These are phyloP conservation scores for Himalopsyche japonica DNA, from an alignment of 2,888 invertebrate species.

Conservation along the genomic window DNA sequence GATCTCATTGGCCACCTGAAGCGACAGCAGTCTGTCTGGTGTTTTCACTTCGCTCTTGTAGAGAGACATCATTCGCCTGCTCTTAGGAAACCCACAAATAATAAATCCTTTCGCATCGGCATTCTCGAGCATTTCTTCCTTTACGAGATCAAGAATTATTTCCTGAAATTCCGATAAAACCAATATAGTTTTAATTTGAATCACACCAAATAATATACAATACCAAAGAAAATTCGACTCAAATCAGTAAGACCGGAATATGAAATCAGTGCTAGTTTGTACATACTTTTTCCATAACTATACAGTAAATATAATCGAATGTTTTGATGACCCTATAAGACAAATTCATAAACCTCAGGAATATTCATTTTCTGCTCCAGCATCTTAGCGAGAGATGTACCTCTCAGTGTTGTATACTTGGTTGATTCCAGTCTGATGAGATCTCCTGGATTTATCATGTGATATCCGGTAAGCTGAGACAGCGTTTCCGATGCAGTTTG, in stretches of 20 bases:
- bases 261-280: no score
- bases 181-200: neutral
- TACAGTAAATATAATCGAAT: no score
- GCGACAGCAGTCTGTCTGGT: conserved; percentile 57
- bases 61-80: conserved; percentile 55
- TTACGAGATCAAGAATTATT: conserved; percentile 60
- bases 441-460: conserved; percentile 56
- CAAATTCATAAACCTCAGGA: conserved; percentile 48
- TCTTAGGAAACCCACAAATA: conserved; percentile 62
- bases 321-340: no score
- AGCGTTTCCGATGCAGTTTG: conserved; percentile 57
- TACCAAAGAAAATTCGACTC: no score
- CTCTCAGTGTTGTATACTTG: conserved; percentile 55
- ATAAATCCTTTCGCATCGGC: conserved; percentile 58
- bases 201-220: no score
- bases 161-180: conserved; percentile 48
- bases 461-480: conserved; percentile 55
- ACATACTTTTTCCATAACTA: no score
- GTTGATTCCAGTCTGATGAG: conserved; percentile 55
- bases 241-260: no score
- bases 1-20: conserved; percentile 52
- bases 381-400: conserved; percentile 55
- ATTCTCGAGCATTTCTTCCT: conserved; percentile 58
- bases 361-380: conserved; percentile 53
- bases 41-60: conserved; percentile 57